Evolutionary conservation across 2,888 invertebrate species (phyloP), one percentile per base, ranked within the genome.

Genomic region (Sesamia inferens): DNA sequence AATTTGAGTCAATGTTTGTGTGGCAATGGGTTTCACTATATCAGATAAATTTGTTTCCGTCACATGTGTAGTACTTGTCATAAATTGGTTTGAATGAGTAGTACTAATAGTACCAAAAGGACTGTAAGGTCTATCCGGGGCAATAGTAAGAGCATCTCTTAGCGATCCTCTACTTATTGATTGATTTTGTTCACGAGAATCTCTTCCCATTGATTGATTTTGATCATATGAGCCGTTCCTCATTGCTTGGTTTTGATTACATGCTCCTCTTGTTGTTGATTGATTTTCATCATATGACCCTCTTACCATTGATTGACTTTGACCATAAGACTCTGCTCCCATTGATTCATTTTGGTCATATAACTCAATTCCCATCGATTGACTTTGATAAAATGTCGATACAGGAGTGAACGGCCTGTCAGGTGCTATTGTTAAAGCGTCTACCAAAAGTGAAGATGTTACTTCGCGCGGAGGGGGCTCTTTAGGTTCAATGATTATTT

Each of bases 361-460:
- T 39, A n/a, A 39, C 13, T 31, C 76, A 39, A 11, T 80, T 55
- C 22, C 62, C 19, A 62, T 58, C 10, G 51, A 51, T 77, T 77
- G 51, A 61, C 66, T 39, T 62, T 69, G 70, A 58, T 68, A 62
- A 51, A 72, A 72, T 24, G 76, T 74, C 57, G 74, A 96, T 44
- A 97, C 94, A 0, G 97, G 97, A 16, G 97, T 97, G 79, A 96
- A 97, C 8, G 97, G 96, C 77, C 97, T 95, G 61, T 97, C 97
- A 0, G 98, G 97, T 8, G 97, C 97, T 39, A 97, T 97, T 24
- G 97, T 97, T 68, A 98, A 92, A 19, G 98, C 98, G 71, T 97
- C 96, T 14, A 97, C 96, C 88, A 98, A 96, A 16, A 97, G 97
- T 65, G 97, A 97, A 59, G 96, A 94, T 54, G 96, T 94, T 68